A percentile compares a stretch with the other conserved stretches of the same genome.
phyloP scores from a whole-genome alignment of 2,797 vertebrate species.

The Sebastes paucispinis region DNA sequence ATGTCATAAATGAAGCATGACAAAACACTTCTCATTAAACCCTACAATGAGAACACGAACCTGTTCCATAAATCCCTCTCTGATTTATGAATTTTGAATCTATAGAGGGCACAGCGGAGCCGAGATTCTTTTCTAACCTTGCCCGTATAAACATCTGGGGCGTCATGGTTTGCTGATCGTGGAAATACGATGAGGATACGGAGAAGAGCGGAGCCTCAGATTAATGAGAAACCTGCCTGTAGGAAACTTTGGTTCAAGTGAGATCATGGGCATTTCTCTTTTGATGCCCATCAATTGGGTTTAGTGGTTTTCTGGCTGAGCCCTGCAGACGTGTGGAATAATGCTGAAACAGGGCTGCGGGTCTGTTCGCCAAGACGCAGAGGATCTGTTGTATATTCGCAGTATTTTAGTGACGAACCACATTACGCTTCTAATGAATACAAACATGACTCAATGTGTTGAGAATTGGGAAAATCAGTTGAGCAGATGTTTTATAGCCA shows the following conservation, averaged over 20 bases:
- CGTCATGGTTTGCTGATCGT: constrained; percentile 60
- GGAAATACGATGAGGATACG: constrained; percentile 70
- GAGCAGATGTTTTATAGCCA: not conserved
- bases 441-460: constrained; percentile 2
- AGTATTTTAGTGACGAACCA: constrained; percentile 28
- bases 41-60: constrained; percentile 33
- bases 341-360: constrained; percentile 52
- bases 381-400: constrained; percentile 28
- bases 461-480: constrained; percentile 1
- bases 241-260: constrained; percentile 82
- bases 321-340: constrained; percentile 47
- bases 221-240: constrained; percentile 76
- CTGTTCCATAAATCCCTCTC: constrained; percentile 50
- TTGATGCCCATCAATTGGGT: constrained; percentile 75
- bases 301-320: constrained; percentile 70
- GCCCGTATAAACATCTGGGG: constrained; percentile 67
- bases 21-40: not conserved
- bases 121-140: constrained; percentile 55
- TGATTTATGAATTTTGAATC: constrained; percentile 41
- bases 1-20: constrained; percentile 6
- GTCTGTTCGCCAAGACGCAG: constrained; percentile 21
- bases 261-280: constrained; percentile 81
- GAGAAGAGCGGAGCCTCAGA: constrained; percentile 57
- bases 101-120: constrained; percentile 42
- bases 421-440: constrained; percentile 9